These are phyloP conservation scores for Tenthredo distinguenda DNA, from an alignment of 2,888 invertebrate species.

Conservation along the genomic window DNA sequence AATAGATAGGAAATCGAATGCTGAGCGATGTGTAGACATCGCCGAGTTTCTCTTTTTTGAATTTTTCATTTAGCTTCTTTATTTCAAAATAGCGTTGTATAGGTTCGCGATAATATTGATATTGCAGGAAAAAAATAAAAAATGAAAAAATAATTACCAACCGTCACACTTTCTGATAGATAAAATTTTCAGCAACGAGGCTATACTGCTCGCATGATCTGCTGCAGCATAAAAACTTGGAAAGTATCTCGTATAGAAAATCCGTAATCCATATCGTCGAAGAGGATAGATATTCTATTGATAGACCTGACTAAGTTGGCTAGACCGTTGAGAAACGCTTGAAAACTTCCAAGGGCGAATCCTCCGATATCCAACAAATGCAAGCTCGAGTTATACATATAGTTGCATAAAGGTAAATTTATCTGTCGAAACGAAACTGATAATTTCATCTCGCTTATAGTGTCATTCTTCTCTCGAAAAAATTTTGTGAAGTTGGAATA, in stretches of 20 bases:
- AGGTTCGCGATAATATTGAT: no score
- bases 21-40: neutral
- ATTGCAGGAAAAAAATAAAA: no score
- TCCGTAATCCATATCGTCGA: conserved; percentile 27
- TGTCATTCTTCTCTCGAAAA: no score
- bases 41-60: neutral
- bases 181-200: neutral
- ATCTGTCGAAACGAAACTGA: neutral
- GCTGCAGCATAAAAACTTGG: neutral
- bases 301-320: conserved; percentile 39
- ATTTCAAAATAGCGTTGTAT: neutral
- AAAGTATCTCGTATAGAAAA: neutral
- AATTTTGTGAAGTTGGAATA: neutral
- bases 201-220: neutral
- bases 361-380: conserved; percentile 7
- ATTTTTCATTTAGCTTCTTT: neutral
- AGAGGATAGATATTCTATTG: conserved; percentile 39
- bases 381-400: neutral
- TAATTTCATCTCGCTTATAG: no score
- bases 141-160: no score
- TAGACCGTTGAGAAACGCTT: conserved; percentile 1
- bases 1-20: neutral
- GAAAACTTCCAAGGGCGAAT: conserved; percentile 33
- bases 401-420: neutral
- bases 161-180: no score